These are phyloP conservation scores for Dromas ardeola DNA, from an alignment of 2,113 vertebrate species.

Conservation along the genomic window DNA sequence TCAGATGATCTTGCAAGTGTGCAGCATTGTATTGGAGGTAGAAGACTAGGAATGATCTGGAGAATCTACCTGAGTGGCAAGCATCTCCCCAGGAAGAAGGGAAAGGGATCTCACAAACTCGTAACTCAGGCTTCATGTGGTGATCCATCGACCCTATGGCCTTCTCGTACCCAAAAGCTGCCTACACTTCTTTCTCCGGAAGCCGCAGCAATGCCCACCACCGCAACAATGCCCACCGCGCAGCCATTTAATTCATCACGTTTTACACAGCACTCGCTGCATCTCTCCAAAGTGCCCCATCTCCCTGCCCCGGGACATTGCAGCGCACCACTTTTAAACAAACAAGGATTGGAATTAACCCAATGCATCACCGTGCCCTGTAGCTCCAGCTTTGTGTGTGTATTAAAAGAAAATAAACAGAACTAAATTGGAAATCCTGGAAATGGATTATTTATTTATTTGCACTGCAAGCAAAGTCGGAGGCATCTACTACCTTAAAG, in stretches of 20 bases:
- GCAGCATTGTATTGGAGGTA: neutral
- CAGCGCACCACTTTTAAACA: neutral
- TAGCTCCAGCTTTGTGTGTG: neutral
- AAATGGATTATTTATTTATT: neutral
- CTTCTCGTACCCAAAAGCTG: neutral
- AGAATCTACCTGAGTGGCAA: neutral
- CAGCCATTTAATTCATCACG: neutral
- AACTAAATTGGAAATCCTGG: neutral
- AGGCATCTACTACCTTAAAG: neutral
- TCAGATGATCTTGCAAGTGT: neutral
- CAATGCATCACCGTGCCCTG: neutral
- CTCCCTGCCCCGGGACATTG: neutral
- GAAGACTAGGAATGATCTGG: neutral
- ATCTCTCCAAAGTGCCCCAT: neutral
- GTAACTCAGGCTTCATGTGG: neutral
- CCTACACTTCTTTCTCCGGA: neutral
- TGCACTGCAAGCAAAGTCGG: neutral
- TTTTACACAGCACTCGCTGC: neutral
- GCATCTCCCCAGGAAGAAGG: neutral
- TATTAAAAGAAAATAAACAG: conserved; percentile 36
- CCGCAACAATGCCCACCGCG: rapidly evolving
- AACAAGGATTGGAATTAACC: neutral
- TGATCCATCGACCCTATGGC: rapidly evolving
- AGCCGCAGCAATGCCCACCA: neutral
- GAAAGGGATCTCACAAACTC: neutral